These are phyloP conservation scores for Pagrus major DNA, from an alignment of 2,113 vertebrate genomes.

Conservation along the genomic window DNA sequence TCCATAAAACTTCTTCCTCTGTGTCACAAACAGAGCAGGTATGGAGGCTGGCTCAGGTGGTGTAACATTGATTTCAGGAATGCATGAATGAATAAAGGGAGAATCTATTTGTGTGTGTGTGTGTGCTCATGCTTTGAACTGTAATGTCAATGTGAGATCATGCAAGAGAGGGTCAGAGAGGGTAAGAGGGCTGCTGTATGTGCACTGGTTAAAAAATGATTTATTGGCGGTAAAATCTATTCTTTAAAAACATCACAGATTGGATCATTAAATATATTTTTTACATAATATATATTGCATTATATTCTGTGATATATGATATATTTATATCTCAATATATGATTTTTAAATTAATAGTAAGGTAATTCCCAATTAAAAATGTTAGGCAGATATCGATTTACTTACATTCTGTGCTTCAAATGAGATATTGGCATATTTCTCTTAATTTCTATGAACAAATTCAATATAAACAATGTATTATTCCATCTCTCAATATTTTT, in stretches of 20 bases:
- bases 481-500: neutral
- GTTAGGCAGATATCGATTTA: neutral
- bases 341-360: neutral
- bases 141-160: neutral
- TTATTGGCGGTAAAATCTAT: neutral
- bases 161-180: neutral
- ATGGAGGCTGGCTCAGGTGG: neutral
- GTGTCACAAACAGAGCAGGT: neutral
- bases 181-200: neutral
- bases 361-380: neutral
- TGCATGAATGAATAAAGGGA: neutral
- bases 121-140: neutral
- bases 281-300: neutral
- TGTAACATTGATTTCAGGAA: neutral
- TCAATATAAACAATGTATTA: neutral
- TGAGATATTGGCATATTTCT: too few species aligned
- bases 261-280: neutral
- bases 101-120: neutral
- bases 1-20: constrained; percentile 17
- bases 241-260: neutral
- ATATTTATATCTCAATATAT: neutral
- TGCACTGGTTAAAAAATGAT: neutral
- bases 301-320: neutral
- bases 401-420: too few species aligned
- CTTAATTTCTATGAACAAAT: neutral